Evolutionary conservation across 2,113 vertebrate genomes (phyloP), one percentile per base, ranked within the genome.

Genomic region (Condylura cristata): DNA sequence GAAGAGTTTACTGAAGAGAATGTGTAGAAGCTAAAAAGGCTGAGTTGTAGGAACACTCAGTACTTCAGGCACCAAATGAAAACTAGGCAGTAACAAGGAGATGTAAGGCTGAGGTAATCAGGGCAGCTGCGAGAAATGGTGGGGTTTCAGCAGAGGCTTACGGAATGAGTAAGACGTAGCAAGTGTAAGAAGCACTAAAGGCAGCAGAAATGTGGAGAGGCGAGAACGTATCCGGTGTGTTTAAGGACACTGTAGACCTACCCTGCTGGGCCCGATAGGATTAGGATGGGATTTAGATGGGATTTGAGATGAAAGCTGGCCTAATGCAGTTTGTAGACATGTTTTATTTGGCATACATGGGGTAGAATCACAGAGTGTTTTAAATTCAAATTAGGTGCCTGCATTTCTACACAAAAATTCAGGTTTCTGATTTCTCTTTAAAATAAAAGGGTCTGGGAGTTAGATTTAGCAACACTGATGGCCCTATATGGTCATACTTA

Each of bases 271-370:
- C 80, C 84, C 48, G 60, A n/a, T 76, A 63, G 74, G 75, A 79
- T 93, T 89, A 70, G 75, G 18, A 56, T 56, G 53, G 53, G 18
- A 53, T 53, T 58, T 44, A 70, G 18, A 18, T 18, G 51, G 51
- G 20, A 56, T 56, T 63, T 44, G 58, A 88, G 91, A 89, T 89
- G 93, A 92, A 91, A 94, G 91, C 74, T n/a, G 63, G 53, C 41
- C 72, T 78, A 13, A 89, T 70, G 56, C 20, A 32, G 61, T 60
- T 63, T 63, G 51, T 58, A 95, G 88, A 61, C 34, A 3, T 22
- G 22, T 68, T 79, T 70, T 86, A 78, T 95, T 84, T 90, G 81
- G 86, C 68, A 79, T 48, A 10, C 53, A 20, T 58, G 70, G 48
- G 37, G 24, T 7, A 70, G 61, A 68, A 74, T 92, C 78, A 71